These are phyloP conservation scores for Spinibarbus caldwelli DNA, from an alignment of 2,797 vertebrate genomes.

Conservation along the genomic window DNA sequence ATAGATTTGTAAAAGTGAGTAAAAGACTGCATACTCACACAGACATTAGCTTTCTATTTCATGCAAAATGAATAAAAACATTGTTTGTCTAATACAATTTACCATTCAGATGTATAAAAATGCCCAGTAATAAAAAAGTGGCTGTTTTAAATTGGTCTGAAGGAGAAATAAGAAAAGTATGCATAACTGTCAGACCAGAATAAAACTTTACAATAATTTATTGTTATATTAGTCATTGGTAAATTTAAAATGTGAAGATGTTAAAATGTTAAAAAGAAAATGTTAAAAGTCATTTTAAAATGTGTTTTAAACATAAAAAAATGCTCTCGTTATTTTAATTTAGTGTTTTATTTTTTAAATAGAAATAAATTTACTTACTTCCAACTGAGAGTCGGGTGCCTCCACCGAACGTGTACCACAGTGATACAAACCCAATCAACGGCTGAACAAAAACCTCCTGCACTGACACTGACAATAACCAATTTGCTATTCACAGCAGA, in stretches of 20 bases:
- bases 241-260: too few species aligned
- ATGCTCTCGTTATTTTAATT: too few species aligned
- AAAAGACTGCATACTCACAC: not conserved
- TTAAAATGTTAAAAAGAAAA: too few species aligned
- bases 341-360: too few species aligned
- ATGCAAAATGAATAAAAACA: not conserved
- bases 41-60: not conserved
- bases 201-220: not conserved
- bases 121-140: too few species aligned
- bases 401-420: slow-evolving; percentile 35
- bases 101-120: not conserved
- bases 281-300: too few species aligned
- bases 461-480: slow-evolving; percentile 7
- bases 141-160: not conserved
- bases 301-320: too few species aligned
- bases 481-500: too few species aligned
- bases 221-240: not conserved
- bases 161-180: not conserved
- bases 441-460: slow-evolving; percentile 23
- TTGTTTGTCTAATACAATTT: not conserved
- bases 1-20: not conserved
- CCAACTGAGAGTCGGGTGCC: slow-evolving; percentile 45
- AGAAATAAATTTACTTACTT: slow-evolving; percentile 36
- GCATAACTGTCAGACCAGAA: not conserved
- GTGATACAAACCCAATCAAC: slow-evolving; percentile 19